phyloP scores from a whole-genome alignment of 2,797 vertebrate species.

The Crax fasciolata region DNA sequence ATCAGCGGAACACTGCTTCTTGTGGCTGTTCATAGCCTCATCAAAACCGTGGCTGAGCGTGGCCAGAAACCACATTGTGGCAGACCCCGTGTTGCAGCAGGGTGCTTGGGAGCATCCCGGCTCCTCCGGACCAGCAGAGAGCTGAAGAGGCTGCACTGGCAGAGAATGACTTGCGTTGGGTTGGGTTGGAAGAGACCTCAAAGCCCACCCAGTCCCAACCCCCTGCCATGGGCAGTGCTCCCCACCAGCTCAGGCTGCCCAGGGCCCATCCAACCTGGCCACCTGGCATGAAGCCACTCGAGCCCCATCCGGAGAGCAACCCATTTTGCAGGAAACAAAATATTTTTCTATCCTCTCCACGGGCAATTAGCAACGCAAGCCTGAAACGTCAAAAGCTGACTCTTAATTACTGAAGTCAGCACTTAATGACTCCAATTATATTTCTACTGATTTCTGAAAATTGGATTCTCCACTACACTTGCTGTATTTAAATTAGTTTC shows the following conservation, averaged over 20 bases:
- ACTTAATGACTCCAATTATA: conserved; percentile 78
- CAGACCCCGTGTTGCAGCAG: background rate
- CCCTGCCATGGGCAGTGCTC: background rate
- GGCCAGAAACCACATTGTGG: background rate
- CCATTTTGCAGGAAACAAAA: background rate
- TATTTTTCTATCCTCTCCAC: background rate
- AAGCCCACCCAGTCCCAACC: background rate
- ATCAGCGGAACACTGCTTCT: rapidly evolving
- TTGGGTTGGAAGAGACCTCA: background rate
- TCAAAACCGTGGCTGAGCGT: rapidly evolving
- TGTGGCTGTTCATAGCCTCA: rapidly evolving
- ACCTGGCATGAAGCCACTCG: background rate
- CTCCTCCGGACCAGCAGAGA: background rate
- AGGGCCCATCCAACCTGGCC: background rate
- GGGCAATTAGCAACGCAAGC: background rate
- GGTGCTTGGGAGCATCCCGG: background rate
- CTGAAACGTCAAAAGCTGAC: conserved; percentile 25
- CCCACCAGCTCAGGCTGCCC: background rate
- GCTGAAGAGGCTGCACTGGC: background rate
- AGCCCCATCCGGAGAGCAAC: background rate
- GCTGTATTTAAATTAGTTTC: conserved; percentile 72
- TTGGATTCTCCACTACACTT: conserved; percentile 66
- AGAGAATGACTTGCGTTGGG: background rate
- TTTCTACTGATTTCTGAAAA: conserved; percentile 74
- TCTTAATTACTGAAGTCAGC: conserved; percentile 68